Evolutionary conservation across 1,140 invertebrate species (phyloP), one percentile per base, ranked within the genome.

Genomic region (Drosophila kepulauana): DNA sequence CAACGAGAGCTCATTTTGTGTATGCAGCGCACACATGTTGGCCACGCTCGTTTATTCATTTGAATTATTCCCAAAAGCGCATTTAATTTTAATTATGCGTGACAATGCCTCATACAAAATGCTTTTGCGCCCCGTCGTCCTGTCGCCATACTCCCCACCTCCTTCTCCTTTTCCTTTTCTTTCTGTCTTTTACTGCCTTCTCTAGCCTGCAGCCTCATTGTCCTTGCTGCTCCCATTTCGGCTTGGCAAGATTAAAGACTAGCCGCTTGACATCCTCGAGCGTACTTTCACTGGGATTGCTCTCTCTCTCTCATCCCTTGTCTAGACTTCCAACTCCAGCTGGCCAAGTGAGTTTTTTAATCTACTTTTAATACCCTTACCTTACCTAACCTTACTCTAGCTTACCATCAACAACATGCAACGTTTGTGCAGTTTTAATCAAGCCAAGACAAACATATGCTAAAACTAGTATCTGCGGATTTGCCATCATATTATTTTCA

Each of bases 51-150:
- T 81, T 91, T 86, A 91, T 91, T 91, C 88, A 91, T 91, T 91
- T 91, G 88, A 91, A 91, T 91, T 91, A 91, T 91, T 91, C 89
- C 89, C 89, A 84, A 85, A 91, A 91, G 89, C 89, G 81, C 79
- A 91, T 91, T 91, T 91, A 91, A 91, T 91, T 91, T 91, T 91
- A 91, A 91, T 91, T 91, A 91, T 86, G 89, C 89, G 84, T 91
- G 89, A 91, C 89, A 91, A 85, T 79, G 85, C 75, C 84, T 88
- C 81, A 86, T 86, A 82, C 81, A 84, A 54, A 65, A 69, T 72
- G 51, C 76, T 49, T 38, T 52, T 51, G 20, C 20, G 20, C 20
- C 20, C 20, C 20, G 20, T 25, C 20, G 20, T 25, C 20, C 20
- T 25, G 20, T 25, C 20, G 20, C 20, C 20, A 25, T 25, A 0